Base-by-base conservation (phyloP, 2,888 invertebrate genomes). In the Ditula angustiorana region DNA sequence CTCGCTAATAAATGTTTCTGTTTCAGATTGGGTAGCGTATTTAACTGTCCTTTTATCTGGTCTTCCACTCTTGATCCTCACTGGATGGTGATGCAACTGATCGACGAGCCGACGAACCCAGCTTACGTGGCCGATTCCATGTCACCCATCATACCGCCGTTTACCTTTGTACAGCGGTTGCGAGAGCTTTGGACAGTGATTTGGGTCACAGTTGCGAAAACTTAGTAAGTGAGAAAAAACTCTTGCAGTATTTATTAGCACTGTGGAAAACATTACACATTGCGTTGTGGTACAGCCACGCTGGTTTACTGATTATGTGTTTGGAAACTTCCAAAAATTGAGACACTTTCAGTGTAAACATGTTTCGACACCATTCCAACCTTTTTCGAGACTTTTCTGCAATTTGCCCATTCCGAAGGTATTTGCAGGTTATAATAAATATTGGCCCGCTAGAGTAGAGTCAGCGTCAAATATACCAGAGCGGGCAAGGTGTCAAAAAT, bases 51-150 rank as follows among this genome's bases (percentile, higher is more conserved):
- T 0, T 23, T 57, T 1, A 57, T 63, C 37, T 63, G 62, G 62
- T 41, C 37, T 10, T 50, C 62, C 11, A 50, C 62, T 2, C 21
- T 63, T 37, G 86, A 86, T 30, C 80, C 81, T 0, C 82, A 85
- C 52, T 80, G 79, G 68, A 70, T 77, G 71, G 69, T 85, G 0
- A 52, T 85, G 16, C 61, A 71, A 5, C 64, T 85, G 19, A 71
- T 89, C 0, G 89, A 87, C 11, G 81, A 81, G 41, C 33, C 65
- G 0, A 67, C 81, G 0, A 86, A 85, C 63, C 87, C 90, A 1
- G 77, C 86, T 0, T 86, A 85, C 53, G 73, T 74, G 0, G 63
- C 75, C 0, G 79, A 81, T 30, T 53, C 68, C 0, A 47, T 72
- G n/a, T 75, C 79, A 0, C 5, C 58, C 0, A 71, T 71, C n/a